Evolutionary conservation across 2,797 vertebrate species (phyloP), one percentile per base, ranked within the genome.

Genomic region (Simalia tracyae): DNA sequence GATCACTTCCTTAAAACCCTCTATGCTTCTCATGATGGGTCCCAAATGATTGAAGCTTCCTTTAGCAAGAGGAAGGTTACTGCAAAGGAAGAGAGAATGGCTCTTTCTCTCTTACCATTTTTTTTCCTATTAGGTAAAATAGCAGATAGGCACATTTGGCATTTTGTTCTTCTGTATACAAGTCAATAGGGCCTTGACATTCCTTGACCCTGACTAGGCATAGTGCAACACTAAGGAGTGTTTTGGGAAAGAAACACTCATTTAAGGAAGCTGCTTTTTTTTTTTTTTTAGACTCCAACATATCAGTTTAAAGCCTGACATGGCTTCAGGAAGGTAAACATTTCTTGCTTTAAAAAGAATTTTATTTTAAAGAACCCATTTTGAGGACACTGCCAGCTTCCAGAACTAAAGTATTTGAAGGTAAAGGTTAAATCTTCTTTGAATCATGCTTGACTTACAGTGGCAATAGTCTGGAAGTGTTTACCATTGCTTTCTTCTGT

Each of bases 1-100:
- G 59, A 88, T 93, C 94, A 92, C 92, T 66, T 92, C 90, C 87
- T 91, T 95, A 56, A 94, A 46, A 63, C 93, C 88, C 14, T 86
- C 14, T 59, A 24, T 64, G 31, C 68, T 94, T 90, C 91, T 95
- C 50, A 86, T 89, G 88, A 90, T 92, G 28, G n/a, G 64, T 24
- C 50, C 46, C 89, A 42, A 81, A 90, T 15, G 15, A 92, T 92
- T 84, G 89, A 96, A 94, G 68, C 26, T 90, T 76, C 19, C 56
- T 89, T 91, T 64, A 26, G 61, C 89, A 36, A 88, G 88, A 84
- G 86, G 57, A 17, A 93, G 66, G 87, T 89, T 90, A 91, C 22
- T 2, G 1, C 24, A 89, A 86, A 94, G 93, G 88, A 22, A 93
- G 59, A 92, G 42, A 59, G 61, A 94, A 15, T 28, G 66, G 15